Evolutionary conservation across 2,888 invertebrate species (phyloP), one percentile per base, ranked within the genome.

Genomic region (Sepiola atlantica): DNA sequence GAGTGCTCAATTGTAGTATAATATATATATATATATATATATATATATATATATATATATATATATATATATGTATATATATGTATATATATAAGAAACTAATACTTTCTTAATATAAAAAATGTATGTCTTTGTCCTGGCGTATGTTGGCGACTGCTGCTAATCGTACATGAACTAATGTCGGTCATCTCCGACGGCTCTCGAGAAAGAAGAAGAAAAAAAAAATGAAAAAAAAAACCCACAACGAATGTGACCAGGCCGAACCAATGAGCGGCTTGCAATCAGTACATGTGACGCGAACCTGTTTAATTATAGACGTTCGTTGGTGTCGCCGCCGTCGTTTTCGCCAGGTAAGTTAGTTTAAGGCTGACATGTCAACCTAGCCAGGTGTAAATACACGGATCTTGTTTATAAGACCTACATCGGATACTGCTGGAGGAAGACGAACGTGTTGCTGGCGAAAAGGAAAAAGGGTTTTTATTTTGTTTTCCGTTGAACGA

Each of bases 261-360:
- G n/a, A n/a, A n/a, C 77, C 77, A 77, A 77, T 77, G n/a, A 77
- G 12, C 16, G 77, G 16, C 77, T n/a, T 28, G n/a, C 77, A n/a
- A 77, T 77, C n/a, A n/a, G 77, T 12, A 77, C 77, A 77, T 77
- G 77, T 77, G 77, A 77, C 77, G 12, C n/a, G 18, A 77, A 28
- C 14, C n/a, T 77, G 77, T 77, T 77, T 77, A 77, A 77, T 77
- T 77, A 77, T 45, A 45, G 45, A 45, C 45, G 8, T 45, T n/a
- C n/a, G n/a, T n/a, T n/a, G n/a, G n/a, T 8, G 45, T 45, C 45
- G 45, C n/a, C 16, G 77, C n/a, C 16, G 77, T n/a, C 77, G n/a
- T n/a, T 77, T 77, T 45, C 45, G n/a, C n/a, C 77, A 77, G 77
- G 77, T 77, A 77, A 77, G 77, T n/a, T 77, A 77, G 77, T 77